phyloP scores from a whole-genome alignment of 1,140 invertebrate genomes.

The Oryzaephilus surinamensis region DNA sequence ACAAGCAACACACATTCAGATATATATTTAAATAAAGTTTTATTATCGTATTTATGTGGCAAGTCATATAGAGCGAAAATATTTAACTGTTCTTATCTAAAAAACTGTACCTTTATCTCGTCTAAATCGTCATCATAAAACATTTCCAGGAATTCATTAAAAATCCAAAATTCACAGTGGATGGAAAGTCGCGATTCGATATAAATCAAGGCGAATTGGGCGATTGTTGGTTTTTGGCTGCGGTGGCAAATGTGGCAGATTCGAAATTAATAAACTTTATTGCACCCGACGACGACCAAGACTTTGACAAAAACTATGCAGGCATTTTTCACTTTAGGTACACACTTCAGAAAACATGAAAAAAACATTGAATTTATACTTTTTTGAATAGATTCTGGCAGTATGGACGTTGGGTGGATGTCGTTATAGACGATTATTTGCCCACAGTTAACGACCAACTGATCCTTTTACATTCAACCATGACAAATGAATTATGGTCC shows the following conservation, averaged over 20 bases:
- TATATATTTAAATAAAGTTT: slow-evolving; percentile 16
- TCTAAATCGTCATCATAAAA: too few species aligned
- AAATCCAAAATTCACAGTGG: slow-evolving; percentile 84
- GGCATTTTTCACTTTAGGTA: slow-evolving; percentile 93
- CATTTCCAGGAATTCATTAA: slow-evolving; percentile 87
- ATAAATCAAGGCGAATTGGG: slow-evolving; percentile 95
- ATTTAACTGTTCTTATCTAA: too few species aligned
- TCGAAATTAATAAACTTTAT: slow-evolving; percentile 78
- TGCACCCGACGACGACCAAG: slow-evolving; percentile 91
- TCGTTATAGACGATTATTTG: slow-evolving; percentile 90
- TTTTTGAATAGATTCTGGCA: slow-evolving; percentile 98
- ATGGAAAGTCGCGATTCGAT: slow-evolving; percentile 92
- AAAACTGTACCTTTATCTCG: too few species aligned
- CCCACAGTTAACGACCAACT: slow-evolving; percentile 84
- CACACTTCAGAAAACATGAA: too few species aligned
- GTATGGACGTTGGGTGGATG: slow-evolving; percentile 84
- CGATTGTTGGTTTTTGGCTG: slow-evolving; percentile 95
- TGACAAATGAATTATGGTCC: slow-evolving; percentile 94
- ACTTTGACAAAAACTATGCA: slow-evolving; percentile 84
- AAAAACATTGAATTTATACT: too few species aligned
- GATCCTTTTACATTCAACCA: slow-evolving; percentile 86
- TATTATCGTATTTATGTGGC: too few species aligned
- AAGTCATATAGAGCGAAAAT: too few species aligned
- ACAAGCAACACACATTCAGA: background rate
- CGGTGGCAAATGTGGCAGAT: slow-evolving; percentile 88